These are phyloP conservation scores for Tetragonisca angustula DNA, from an alignment of 2,888 invertebrate genomes.

Conservation along the genomic window DNA sequence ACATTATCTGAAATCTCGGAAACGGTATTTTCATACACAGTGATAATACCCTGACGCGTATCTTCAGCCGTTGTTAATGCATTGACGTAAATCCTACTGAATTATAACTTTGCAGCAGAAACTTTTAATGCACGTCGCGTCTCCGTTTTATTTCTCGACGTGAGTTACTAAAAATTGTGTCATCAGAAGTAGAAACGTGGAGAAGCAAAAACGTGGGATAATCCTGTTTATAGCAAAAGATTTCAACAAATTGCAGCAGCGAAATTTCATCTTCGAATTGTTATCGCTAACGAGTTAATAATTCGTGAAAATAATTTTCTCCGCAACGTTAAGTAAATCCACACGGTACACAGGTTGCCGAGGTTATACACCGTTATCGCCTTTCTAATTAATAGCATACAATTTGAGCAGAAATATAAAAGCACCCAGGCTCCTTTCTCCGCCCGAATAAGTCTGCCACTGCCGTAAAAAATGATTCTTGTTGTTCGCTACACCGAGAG, in stretches of 20 bases:
- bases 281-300: background rate
- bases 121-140: background rate
- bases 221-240: background rate
- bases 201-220: background rate
- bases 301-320: constrained; percentile 17
- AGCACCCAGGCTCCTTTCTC: constrained; percentile 18
- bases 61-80: constrained; percentile 16
- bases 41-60: constrained; percentile 16
- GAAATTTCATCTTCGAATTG: background rate
- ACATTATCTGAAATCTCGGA: constrained; percentile 9
- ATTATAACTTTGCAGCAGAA: background rate
- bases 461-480: constrained; percentile 70
- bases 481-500: constrained; percentile 65
- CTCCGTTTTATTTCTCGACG: background rate
- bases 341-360: background rate
- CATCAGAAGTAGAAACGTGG: background rate
- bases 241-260: background rate
- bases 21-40: constrained; percentile 20
- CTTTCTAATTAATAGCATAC: constrained; percentile 35
- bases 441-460: constrained; percentile 56
- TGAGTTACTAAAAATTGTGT: background rate
- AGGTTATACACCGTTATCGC: constrained; percentile 12
- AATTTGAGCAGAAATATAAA: constrained; percentile 37
- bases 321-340: background rate
- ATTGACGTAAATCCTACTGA: constrained; percentile 12